A percentile compares a stretch with the other conserved stretches of the same genome.
These are phyloP conservation scores for Sula dactylatra DNA, from an alignment of 2,113 vertebrate genomes.

Conservation along the genomic window DNA sequence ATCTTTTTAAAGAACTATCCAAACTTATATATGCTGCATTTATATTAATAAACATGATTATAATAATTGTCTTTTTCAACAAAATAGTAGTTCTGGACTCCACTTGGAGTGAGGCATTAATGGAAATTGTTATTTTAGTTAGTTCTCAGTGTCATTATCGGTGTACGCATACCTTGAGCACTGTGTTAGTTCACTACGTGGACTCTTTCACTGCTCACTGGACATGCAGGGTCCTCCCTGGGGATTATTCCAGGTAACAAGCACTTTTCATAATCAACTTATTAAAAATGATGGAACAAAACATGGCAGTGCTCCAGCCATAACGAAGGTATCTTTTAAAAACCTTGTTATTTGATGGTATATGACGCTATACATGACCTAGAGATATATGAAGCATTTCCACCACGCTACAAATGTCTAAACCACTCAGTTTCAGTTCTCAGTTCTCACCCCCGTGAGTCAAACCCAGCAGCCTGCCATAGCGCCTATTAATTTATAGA, in stretches of 20 bases:
- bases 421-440: conserved; percentile 43
- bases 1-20: not conserved
- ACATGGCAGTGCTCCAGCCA: not conserved
- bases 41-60: not conserved
- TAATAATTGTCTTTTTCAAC: not conserved
- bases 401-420: not conserved
- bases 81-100: not conserved
- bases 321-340: not conserved
- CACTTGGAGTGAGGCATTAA: not conserved
- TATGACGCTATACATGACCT: not conserved
- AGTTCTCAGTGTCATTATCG: not conserved
- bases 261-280: not conserved
- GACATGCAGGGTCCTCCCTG: not conserved
- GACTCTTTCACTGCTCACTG: not conserved
- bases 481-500: not conserved
- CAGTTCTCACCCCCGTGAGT: not conserved
- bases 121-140: not conserved
- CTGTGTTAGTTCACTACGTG: not conserved
- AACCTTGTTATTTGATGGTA: not conserved
- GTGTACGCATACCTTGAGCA: not conserved
- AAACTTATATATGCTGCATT: not conserved
- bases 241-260: not conserved
- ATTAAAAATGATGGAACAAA: not conserved
- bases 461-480: not conserved
- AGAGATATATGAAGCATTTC: not conserved